These are phyloP conservation scores for Burhinus oedicnemus DNA, from an alignment of 2,113 vertebrate genomes.

Conservation along the genomic window DNA sequence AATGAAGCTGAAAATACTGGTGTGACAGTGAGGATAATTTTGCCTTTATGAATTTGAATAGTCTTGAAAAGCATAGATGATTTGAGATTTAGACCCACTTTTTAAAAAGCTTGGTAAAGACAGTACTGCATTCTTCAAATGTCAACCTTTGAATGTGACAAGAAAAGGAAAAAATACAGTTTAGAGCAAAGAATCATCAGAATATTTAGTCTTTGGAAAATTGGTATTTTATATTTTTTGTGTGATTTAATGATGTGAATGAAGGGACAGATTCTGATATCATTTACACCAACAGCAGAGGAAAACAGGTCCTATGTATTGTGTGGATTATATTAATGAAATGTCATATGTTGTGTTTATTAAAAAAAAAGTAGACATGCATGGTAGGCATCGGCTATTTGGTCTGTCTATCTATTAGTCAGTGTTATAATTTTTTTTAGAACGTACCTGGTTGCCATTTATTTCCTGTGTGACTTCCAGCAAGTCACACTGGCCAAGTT, in stretches of 20 bases:
- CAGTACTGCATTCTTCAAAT: constrained; percentile 51
- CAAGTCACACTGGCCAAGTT: neutral
- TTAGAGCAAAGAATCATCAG: constrained; percentile 61
- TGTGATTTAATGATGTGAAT: constrained; percentile 47
- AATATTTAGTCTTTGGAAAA: constrained; percentile 62
- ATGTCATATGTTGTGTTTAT: neutral
- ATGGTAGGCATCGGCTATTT: neutral
- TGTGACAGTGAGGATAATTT: constrained; percentile 67
- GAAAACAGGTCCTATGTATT: neutral
- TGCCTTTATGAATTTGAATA: constrained; percentile 62
- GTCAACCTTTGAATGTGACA: constrained; percentile 60
- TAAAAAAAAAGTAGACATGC: neutral
- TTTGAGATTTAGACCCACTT: constrained; percentile 53
- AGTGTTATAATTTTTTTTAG: neutral
- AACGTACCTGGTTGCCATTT: neutral
- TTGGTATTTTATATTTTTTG: constrained; percentile 54
- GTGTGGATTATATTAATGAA: neutral
- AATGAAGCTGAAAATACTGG: constrained; percentile 54
- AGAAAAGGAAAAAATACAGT: constrained; percentile 46
- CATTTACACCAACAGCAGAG: neutral
- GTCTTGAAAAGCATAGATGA: constrained; percentile 56
- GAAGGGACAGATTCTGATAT: constrained; percentile 29
- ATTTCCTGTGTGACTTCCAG: neutral
- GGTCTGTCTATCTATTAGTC: neutral
- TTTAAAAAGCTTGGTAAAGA: constrained; percentile 35